Conservation (phyloP, 2,113 vertebrate species). For the Cavia porcellus region DNA sequence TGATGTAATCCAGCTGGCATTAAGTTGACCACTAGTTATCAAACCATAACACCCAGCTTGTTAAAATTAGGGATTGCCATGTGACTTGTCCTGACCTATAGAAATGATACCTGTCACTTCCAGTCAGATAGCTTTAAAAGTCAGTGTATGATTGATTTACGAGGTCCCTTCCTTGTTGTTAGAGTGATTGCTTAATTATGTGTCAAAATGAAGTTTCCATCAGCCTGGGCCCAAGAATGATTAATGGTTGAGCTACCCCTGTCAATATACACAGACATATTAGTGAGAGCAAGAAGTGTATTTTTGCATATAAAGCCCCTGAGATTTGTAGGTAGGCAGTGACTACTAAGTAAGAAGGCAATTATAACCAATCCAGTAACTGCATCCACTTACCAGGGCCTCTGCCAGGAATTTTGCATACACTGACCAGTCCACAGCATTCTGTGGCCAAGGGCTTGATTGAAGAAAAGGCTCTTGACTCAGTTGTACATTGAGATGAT, state of each 20-base stretch:
- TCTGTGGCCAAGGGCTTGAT: conserved; percentile 1
- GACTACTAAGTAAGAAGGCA: background rate
- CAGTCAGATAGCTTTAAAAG: conserved; percentile 1
- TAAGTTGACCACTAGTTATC: no score
- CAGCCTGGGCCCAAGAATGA: background rate
- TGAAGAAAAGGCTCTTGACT: conserved; percentile 45
- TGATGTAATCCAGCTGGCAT: no score
- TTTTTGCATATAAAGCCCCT: background rate
- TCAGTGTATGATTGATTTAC: background rate
- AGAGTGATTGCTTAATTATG: background rate
- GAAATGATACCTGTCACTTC: background rate
- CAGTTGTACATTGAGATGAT: background rate
- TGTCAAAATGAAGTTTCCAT: conserved; percentile 14
- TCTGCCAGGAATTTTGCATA: background rate
- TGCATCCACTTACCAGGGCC: background rate
- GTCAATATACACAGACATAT: background rate
- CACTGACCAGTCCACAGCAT: background rate
- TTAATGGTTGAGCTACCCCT: background rate
- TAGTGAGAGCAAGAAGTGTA: background rate
- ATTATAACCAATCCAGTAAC: background rate
- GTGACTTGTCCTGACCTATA: conserved; percentile 45
- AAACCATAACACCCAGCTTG: background rate
- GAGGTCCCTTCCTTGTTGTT: background rate
- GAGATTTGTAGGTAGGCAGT: conserved; percentile 6
- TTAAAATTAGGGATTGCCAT: background rate